Evolutionary conservation across 2,113 vertebrate genomes (phyloP), one percentile per base, ranked within the genome.

Genomic region (Saimiri boliviensis): DNA sequence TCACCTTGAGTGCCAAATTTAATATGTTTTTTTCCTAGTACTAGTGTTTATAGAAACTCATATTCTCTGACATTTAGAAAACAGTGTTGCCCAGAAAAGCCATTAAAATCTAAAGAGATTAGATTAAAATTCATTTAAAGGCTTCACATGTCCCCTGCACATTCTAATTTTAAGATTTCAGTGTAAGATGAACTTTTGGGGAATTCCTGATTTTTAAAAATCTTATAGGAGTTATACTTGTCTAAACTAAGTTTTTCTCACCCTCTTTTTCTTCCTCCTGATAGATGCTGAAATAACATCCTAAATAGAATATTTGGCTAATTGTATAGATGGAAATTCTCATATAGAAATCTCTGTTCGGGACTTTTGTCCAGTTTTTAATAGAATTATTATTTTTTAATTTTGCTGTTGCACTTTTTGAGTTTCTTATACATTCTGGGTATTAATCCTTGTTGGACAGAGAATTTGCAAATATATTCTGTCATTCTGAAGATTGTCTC

Each of bases 51-150:
- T 42, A 97, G 91, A 98, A 96, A 95, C 86, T 52, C 52, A 93
- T 95, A 89, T 95, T 95, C 20, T 73, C 6, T 97, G 89, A 92
- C 68, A 97, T 98, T 97, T 97, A 85, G 83, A 91, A 96, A 81
- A 94, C 9, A 95, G 1, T 56, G 80, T 94, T 98, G 25, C 56
- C 19, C 86, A 19, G 30, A 86, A 97, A 98, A 98, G 6, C 21
- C 81, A 94, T 73, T 97, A 97, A 94, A n/a, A 90, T 96, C 68
- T 96, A 60, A 96, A 97, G 49, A 95, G 3, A 95, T 97, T 91
- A 88, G 66, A 96, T 96, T 86, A 97, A 94, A 93, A 97, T 94
- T 91, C 86, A 92, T 95, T 95, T 94, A 97, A 76, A 96, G 82
- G 32, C n/a, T 90, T 81, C 23, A 84, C 3, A 77, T 7, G 0